phyloP scores from a whole-genome alignment of 2,888 invertebrate species.

The Lycophotia porphyrea region DNA sequence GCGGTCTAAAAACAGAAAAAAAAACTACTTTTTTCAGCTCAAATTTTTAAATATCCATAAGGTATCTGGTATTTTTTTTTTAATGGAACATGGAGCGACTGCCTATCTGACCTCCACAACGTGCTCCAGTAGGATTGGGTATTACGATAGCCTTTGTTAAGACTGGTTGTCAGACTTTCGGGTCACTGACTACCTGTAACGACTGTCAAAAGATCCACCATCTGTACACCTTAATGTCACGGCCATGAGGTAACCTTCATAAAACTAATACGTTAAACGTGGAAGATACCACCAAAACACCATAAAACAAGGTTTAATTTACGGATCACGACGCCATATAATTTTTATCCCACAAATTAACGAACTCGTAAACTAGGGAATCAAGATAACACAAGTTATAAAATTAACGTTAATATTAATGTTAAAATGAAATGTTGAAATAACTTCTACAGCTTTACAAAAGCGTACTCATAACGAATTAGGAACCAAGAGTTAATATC shows the following conservation, averaged over 20 bases:
- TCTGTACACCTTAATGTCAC: not conserved
- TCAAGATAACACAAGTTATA: slow-evolving; percentile 19
- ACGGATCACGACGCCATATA: slow-evolving; percentile 13
- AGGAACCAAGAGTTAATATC: slow-evolving; percentile 20
- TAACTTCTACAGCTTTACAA: slow-evolving; percentile 28
- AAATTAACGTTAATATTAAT: slow-evolving; percentile 11
- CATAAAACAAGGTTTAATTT: slow-evolving; percentile 19
- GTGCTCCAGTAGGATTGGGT: too few species aligned
- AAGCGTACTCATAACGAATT: slow-evolving; percentile 29
- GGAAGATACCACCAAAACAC: not conserved
- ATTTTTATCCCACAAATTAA: slow-evolving; percentile 28
- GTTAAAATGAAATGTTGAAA: slow-evolving; percentile 4
- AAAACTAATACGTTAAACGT: not conserved
- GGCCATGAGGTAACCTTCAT: not conserved
- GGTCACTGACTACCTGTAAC: too few species aligned
- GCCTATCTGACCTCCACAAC: too few species aligned
- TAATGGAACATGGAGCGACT: too few species aligned
- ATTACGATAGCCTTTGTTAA: too few species aligned
- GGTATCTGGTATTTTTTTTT: too few species aligned
- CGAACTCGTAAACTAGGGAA: slow-evolving; percentile 9
- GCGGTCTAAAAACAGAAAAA: too few species aligned
- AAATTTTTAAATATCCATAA: too few species aligned
- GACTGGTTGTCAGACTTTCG: too few species aligned
- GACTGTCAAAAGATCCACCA: not conserved
- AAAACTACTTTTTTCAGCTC: too few species aligned